Base-by-base conservation (phyloP, 1,140 invertebrate genomes). In the Hyles euphorbiae region DNA sequence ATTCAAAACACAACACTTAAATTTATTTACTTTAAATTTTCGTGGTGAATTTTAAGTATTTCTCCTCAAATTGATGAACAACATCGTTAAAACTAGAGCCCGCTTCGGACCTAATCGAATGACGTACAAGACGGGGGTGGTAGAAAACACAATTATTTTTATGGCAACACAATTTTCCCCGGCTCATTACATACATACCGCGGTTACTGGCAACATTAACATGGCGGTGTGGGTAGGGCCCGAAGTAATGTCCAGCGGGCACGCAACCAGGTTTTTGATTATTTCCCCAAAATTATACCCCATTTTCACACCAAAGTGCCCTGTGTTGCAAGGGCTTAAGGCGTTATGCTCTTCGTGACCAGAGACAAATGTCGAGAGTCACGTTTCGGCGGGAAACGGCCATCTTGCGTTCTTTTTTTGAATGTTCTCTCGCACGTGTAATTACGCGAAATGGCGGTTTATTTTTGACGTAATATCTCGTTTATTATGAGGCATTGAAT, bases 201-300 rank as follows among this genome's bases (percentile, higher is more conserved):
- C 67, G 74, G 65, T 70, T 71, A 76, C 76, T 81, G 77, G 79
- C 74, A 81, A 83, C 83, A 85, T 85, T 86, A 87, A 82, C 82
- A 84, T 84, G 78, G 65, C 70, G 59, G 22, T 48, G 50, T 68
- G 76, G 81, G 81, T 79, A 76, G 83, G 82, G 81, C 78, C 51
- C 53, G 58, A 61, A 61, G 76, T 87, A 87, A 87, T 87, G 83
- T 74, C 80, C 76, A 63, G 53, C 70, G 78, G 80, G 83, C 84
- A 87, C 84, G 83, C 84, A 73, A 87, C 73, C 81, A 62, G 67
- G 80, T 80, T 84, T 81, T 78, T 87, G 79, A 85, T 87, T 84
- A 83, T 87, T 84, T 76, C 81, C 75, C 81, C 84, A 78, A 87
- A 86, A 87, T 87, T 86, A 84, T 86, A 82, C 81, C 81, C 83